Percentiles rank a stretch among this genome's conserved stretches.
These are phyloP conservation scores for Dasypus novemcinctus DNA, from an alignment of 2,113 vertebrate genomes.

Conservation along the genomic window DNA sequence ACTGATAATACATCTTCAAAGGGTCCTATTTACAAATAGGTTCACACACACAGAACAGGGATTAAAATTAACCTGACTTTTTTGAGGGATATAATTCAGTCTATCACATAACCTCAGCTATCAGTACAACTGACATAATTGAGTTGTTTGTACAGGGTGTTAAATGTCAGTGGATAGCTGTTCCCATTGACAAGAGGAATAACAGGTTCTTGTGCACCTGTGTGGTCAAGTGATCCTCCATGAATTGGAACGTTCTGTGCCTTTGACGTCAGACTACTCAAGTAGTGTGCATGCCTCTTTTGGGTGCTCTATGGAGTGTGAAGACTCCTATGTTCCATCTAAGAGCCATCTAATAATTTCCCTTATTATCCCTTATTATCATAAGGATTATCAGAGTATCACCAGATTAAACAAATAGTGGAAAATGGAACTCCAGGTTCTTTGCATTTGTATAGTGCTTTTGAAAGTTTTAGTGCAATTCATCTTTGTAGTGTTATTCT, in stretches of 20 bases:
- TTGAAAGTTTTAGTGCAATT: not conserved
- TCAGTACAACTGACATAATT: fast-evolving
- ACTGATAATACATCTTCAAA: too few species aligned
- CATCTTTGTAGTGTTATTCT: not conserved
- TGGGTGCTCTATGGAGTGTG: slow-evolving; percentile 8
- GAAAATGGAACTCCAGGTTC: not conserved
- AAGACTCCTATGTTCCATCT: not conserved
- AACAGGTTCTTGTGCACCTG: slow-evolving; percentile 43
- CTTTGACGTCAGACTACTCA: slow-evolving; percentile 66
- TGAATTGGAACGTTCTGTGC: slow-evolving; percentile 31
- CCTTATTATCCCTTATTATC: too few species aligned
- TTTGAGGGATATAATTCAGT: too few species aligned
- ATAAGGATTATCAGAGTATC: fast-evolving
- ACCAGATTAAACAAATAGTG: fast-evolving
- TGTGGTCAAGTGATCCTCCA: slow-evolving; percentile 54
- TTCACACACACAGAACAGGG: too few species aligned
- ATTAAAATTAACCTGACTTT: too few species aligned
- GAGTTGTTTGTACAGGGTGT: not conserved
- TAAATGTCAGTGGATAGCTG: not conserved
- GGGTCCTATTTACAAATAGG: too few species aligned
- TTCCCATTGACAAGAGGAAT: fast-evolving
- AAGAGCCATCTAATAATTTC: slow-evolving; percentile 3
- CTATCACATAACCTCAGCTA: not conserved
- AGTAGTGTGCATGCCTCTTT: slow-evolving; percentile 33
- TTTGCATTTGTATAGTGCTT: too few species aligned